A percentile compares a stretch with the other conserved stretches of the same genome.
phyloP scores from a whole-genome alignment of 1,140 invertebrate genomes.

The Uloborus diversus region DNA sequence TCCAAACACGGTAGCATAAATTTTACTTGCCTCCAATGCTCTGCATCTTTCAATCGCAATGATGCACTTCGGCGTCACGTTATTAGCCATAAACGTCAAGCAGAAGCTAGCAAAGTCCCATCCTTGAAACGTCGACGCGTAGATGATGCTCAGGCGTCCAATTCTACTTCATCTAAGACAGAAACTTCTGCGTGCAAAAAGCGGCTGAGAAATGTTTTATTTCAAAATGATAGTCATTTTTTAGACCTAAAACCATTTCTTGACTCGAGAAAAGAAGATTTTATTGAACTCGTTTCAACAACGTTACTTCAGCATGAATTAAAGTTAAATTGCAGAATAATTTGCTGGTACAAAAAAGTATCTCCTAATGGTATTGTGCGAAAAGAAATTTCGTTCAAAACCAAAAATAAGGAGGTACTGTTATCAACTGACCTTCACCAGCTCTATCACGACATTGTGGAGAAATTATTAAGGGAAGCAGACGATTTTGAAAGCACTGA shows the following conservation, averaged over 20 bases:
- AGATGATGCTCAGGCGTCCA: no score
- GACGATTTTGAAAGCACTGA: not conserved
- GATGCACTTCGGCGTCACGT: no score
- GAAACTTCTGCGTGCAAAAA: no score
- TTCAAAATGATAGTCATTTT: not conserved
- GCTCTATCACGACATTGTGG: not conserved
- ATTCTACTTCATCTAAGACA: no score
- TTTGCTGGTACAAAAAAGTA: not conserved
- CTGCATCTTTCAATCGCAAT: no score
- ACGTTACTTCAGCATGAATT: not conserved
- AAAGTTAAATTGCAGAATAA: not conserved
- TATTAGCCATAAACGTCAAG: no score
- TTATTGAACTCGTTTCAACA: not conserved
- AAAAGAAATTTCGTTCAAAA: not conserved
- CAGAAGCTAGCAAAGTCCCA: no score
- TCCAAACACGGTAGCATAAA: no score
- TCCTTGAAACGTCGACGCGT: not conserved
- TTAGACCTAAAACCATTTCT: not conserved
- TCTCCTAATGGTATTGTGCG: not conserved
- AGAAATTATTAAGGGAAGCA: not conserved
- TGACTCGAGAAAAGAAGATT: not conserved
- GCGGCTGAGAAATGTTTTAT: not conserved
- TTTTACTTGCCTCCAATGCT: no score
- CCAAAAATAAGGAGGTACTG: not conserved
- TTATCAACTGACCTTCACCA: not conserved